Evolutionary conservation across 2,888 invertebrate species (phyloP).

Genomic region (Entomobrya proxima): DNA sequence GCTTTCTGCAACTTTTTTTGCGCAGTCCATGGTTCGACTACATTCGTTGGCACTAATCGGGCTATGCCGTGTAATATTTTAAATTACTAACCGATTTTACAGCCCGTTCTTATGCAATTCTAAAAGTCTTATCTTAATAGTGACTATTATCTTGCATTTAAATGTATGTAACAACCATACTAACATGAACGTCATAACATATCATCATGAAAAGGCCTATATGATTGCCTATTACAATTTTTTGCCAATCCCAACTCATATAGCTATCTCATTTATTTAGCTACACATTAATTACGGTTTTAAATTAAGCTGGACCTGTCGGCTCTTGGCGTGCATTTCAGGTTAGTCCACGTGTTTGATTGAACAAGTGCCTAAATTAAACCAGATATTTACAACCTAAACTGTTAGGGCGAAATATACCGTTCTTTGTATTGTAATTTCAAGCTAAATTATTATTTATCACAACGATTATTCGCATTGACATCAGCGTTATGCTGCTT

Average conservation of each 20-base stretch:
- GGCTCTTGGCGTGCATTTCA: background rate
- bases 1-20: background rate
- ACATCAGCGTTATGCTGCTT: no score
- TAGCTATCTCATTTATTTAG: background rate
- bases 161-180: background rate
- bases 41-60: background rate
- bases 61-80: background rate
- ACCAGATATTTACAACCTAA: background rate
- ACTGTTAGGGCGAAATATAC: background rate
- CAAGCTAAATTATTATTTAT: background rate
- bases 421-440: background rate
- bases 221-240: background rate
- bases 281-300: background rate
- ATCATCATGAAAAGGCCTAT: background rate
- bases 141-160: conserved; percentile 9
- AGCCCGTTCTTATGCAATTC: conserved; percentile 27
- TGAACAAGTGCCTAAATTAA: background rate
- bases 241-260: background rate
- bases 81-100: conserved; percentile 34
- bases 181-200: background rate
- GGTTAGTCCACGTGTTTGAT: conserved; percentile 16
- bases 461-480: background rate
- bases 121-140: conserved; percentile 7
- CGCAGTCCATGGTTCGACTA: background rate
- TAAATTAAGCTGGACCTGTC: background rate